Conservation (phyloP, 2,113 vertebrate genomes). For the Neodontobutis hainanensis region DNA sequence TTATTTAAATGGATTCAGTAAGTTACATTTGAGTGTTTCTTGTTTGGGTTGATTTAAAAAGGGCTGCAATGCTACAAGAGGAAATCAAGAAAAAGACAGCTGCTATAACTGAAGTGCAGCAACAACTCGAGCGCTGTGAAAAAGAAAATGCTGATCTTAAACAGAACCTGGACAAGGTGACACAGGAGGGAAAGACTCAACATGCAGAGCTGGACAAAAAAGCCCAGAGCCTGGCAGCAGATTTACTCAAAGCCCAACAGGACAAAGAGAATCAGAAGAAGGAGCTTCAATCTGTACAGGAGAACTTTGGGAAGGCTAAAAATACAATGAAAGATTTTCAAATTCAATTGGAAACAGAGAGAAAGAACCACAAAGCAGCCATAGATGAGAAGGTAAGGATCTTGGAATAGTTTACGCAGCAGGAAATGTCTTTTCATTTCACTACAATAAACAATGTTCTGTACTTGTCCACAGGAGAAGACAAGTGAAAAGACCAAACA, state of each 20-base stretch:
- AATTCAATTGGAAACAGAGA: constrained; percentile 86
- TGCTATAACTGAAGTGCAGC: constrained; percentile 77
- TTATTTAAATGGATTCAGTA: neutral
- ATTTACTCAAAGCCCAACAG: constrained; percentile 80
- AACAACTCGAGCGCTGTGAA: constrained; percentile 79
- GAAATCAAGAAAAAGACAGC: constrained; percentile 87
- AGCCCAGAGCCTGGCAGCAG: constrained; percentile 72
- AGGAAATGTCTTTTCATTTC: neutral
- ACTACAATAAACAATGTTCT: neutral
- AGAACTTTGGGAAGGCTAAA: constrained; percentile 80
- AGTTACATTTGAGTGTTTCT: neutral
- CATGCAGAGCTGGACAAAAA: constrained; percentile 82
- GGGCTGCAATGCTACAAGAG: constrained; percentile 78
- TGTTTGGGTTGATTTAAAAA: constrained; percentile 55
- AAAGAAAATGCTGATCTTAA: constrained; percentile 80
- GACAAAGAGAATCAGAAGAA: constrained; percentile 83
- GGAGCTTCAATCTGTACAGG: constrained; percentile 82
- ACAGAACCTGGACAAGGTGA: constrained; percentile 81
- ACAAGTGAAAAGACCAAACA: constrained; percentile 84
- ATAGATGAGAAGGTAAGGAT: constrained; percentile 86
- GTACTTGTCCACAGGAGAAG: constrained; percentile 81
- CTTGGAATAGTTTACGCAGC: neutral
- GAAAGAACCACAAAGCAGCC: constrained; percentile 80
- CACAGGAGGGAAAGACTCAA: constrained; percentile 77
- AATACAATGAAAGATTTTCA: constrained; percentile 84